These are phyloP conservation scores for Heliconius ethilla DNA, from an alignment of 2,888 invertebrate genomes.

Conservation along the genomic window DNA sequence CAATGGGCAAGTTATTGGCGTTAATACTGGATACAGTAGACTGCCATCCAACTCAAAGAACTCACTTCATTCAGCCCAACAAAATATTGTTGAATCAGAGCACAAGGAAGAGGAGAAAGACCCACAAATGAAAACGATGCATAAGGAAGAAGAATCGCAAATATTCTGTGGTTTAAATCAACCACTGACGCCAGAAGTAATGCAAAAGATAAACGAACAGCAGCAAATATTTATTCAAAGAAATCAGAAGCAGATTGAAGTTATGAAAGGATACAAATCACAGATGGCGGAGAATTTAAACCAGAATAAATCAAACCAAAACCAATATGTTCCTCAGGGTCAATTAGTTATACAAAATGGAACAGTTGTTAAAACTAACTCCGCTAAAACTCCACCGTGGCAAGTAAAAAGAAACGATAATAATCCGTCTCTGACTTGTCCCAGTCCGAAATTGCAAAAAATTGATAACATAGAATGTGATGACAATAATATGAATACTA, in stretches of 20 bases:
- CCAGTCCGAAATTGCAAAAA: constrained; percentile 66
- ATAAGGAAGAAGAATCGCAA: constrained; percentile 73
- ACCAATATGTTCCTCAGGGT: constrained; percentile 67
- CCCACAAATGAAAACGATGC: constrained; percentile 53
- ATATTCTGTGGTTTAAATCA: constrained; percentile 76
- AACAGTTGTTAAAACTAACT: constrained; percentile 76
- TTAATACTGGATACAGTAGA: constrained; percentile 74
- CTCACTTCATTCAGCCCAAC: constrained; percentile 51
- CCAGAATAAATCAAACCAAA: constrained; percentile 62
- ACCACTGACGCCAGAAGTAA: constrained; percentile 77
- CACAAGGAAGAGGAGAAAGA: constrained; percentile 68
- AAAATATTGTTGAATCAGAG: constrained; percentile 56
- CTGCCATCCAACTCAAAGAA: constrained; percentile 61
- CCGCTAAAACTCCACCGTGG: constrained; percentile 83
- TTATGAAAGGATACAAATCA: constrained; percentile 77
- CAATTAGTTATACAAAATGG: constrained; percentile 77
- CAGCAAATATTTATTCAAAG: constrained; percentile 82
- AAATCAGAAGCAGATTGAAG: constrained; percentile 79
- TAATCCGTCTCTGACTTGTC: constrained; percentile 60
- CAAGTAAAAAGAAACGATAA: constrained; percentile 76
- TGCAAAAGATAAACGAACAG: constrained; percentile 82
- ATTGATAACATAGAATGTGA: constrained; percentile 68
- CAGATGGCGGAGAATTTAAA: constrained; percentile 65
- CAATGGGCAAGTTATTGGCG: constrained; percentile 83
- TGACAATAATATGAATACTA: constrained; percentile 63